phyloP scores from a whole-genome alignment of 64 coral and sea anemone genomes.

The Cladopsammia gracilis region DNA sequence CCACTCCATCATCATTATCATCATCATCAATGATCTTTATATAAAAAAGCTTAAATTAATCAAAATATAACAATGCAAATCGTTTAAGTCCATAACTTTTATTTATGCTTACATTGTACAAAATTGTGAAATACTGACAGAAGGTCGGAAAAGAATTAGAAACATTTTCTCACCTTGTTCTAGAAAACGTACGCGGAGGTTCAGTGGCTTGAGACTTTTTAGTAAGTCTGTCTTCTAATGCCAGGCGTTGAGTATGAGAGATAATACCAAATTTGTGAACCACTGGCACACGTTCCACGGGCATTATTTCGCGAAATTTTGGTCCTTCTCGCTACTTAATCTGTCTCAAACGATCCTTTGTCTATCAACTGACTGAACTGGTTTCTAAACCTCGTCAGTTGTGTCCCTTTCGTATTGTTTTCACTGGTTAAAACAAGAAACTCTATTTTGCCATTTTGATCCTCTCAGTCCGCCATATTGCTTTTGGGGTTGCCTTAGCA shows the following conservation, averaged over 20 bases:
- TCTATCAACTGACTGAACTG: not conserved
- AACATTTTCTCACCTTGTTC: constrained; percentile 62
- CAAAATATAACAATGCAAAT: too few species aligned
- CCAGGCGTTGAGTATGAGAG: constrained; percentile 92
- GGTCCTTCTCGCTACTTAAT: not conserved
- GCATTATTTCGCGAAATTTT: constrained; percentile 56
- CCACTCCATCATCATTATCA: too few species aligned
- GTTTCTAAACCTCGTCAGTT: not conserved
- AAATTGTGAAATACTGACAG: not conserved
- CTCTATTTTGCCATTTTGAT: not conserved
- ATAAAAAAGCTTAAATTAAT: too few species aligned
- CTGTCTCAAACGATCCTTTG: not conserved
- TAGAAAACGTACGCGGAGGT: constrained; percentile 67
- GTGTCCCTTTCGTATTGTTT: not conserved
- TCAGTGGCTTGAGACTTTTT: constrained; percentile 55
- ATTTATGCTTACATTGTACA: too few species aligned
- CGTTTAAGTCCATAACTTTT: too few species aligned
- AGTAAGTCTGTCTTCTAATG: constrained; percentile 81
- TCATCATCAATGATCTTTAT: not conserved
- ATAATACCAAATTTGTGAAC: constrained; percentile 99
- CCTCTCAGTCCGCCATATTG: not conserved
- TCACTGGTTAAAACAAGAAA: not conserved
- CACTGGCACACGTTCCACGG: constrained; percentile 84
- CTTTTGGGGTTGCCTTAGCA: constrained; percentile 16
- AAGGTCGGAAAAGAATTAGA: not conserved